Base-by-base conservation (phyloP, 2,888 invertebrate species). In the Synanthedon formicaeformis region DNA sequence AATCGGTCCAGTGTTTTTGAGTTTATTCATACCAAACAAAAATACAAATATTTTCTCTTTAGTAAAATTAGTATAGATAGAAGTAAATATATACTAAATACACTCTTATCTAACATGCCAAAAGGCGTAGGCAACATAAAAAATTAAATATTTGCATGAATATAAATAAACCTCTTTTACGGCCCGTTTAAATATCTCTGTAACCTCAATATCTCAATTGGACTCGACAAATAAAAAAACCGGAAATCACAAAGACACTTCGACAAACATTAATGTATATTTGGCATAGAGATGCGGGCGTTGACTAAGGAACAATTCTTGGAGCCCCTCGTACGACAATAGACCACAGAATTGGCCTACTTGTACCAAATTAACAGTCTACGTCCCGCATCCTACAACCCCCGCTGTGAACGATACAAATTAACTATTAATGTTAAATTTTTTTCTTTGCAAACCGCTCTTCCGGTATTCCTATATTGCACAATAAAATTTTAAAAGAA, bases 301-400 rank as follows among this genome's bases (percentile, higher is more conserved):
- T 60, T 67, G 67, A 74, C 71, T 66, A 81, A 84, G 82, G 77
- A 84, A 75, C 75, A 57, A 78, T 79, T 82, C 84, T 84, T 84
- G 66, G 67, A 61, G 69, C 73, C 74, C 73, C 71, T 71, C 66
- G 60, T 64, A 56, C 61, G 65, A 76, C 76, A 85, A 85, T 83
- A 73, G 78, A 61, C 66, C 62, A 67, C 58, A 64, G 68, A 80
- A 82, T 85, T 81, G 80, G 78, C 71, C 75, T 81, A 79, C 86
- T 85, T 78, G 73, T 69, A 72, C 76, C 78, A 81, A 87, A 86
- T 86, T 85, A 82, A 81, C 84, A 73, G 69, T 78, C 79, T 80
- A 51, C 66, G 65, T 73, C 86, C 86, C 85, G 86, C 83, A 87
- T 86, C 78, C 75, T 78, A 73, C 69, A 54, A 62, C 73, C 79